These are phyloP conservation scores for Eupithecia insigniata DNA, from an alignment of 2,888 invertebrate genomes.

Conservation along the genomic window DNA sequence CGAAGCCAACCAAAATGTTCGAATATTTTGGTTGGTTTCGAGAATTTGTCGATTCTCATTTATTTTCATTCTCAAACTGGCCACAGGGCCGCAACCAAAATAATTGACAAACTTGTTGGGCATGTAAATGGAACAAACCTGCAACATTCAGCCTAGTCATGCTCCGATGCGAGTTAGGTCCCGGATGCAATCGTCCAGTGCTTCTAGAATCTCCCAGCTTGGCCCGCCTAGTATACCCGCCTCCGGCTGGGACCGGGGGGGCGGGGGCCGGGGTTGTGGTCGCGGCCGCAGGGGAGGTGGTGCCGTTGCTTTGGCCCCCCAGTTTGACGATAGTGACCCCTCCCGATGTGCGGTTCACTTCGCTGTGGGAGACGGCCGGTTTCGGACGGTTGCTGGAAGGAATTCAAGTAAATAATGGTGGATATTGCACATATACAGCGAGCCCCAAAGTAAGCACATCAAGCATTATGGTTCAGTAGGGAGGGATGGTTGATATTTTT, in stretches of 20 bases:
- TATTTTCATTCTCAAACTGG: too few relatives aligned
- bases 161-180: slow-evolving; percentile 89
- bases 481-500: not conserved
- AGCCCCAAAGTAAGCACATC: not conserved
- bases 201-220: slow-evolving; percentile 90
- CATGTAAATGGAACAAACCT: slow-evolving; percentile 62
- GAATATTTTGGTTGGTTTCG: too few relatives aligned
- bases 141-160: slow-evolving; percentile 91
- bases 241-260: slow-evolving; percentile 37
- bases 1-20: too few relatives aligned
- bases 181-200: slow-evolving; percentile 88
- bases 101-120: too few relatives aligned
- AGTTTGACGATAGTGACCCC: slow-evolving; percentile 92
- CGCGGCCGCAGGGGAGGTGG: slow-evolving; percentile 54
- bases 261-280: slow-evolving; percentile 21
- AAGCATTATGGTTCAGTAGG: not conserved
- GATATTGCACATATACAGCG: not conserved
- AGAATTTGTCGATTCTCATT: too few relatives aligned
- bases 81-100: too few relatives aligned
- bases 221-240: slow-evolving; percentile 84
- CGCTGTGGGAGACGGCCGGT: slow-evolving; percentile 72
- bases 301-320: slow-evolving; percentile 66
- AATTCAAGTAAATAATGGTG: not conserved
- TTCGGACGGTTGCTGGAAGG: slow-evolving; percentile 66
- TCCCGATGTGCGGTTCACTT: slow-evolving; percentile 88